Conservation (phyloP, 2,797 vertebrate species). For the Spondyliosoma cantharus region DNA sequence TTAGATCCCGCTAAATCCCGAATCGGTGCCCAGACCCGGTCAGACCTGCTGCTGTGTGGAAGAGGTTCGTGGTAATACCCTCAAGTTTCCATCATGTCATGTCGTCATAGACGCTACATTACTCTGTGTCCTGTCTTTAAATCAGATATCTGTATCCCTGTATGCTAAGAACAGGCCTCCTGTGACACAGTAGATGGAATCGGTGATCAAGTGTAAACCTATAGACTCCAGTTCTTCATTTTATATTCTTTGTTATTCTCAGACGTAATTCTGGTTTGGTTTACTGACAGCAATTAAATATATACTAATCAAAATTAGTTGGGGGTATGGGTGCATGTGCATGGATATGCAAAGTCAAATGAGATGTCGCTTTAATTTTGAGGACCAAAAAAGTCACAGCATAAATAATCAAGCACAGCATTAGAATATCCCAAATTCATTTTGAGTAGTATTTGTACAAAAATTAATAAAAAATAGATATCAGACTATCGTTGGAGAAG, state of each 20-base stretch:
- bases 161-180: background rate
- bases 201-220: background rate
- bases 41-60: conserved; percentile 92
- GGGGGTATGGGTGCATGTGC: too few species aligned
- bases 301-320: too few species aligned
- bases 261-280: background rate
- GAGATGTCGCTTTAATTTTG: too few species aligned
- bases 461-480: background rate
- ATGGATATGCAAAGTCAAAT: too few species aligned
- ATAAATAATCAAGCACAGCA: too few species aligned
- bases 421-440: too few species aligned
- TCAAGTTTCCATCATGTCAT: accelerated
- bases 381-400: too few species aligned
- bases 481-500: background rate
- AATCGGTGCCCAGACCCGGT: conserved; percentile 90
- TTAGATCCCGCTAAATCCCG: conserved; percentile 88
- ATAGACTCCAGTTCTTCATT: background rate
- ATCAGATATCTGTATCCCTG: accelerated
- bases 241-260: background rate
- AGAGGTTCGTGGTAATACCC: conserved; percentile 82
- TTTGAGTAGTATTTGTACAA: background rate
- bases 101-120: accelerated
- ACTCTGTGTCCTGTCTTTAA: background rate
- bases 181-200: background rate
- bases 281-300: background rate